Base-by-base conservation (phyloP, 1,140 invertebrate species). In the Ephestia elutella region DNA sequence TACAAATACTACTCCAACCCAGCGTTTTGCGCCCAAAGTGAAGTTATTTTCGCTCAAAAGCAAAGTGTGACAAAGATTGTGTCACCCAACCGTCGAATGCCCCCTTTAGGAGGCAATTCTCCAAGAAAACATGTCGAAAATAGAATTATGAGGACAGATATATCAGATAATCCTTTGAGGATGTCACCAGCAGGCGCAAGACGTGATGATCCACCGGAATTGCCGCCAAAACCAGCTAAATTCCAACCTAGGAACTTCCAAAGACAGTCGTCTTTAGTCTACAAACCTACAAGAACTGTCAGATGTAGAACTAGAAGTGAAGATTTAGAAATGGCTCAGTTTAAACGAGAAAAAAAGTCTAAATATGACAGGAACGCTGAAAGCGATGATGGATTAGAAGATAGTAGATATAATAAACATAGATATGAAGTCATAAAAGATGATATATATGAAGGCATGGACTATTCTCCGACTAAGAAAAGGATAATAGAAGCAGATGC, bases 1-100 rank as follows among this genome's bases (percentile, higher is more conserved):
- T 90, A 90, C 71, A 89, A 89, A 71, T 90, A 93, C 67, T 94
- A 95, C 72, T 92, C 92, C 0, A 95, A 95, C 70, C 93, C 93
- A 13, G 93, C 93, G 0, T 95, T 95, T 69, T 94, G 93, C 74
- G 91, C 92, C 13, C 92, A 94, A 81, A 94, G 93, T 70, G 94
- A 95, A 72, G 92, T 91, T 50, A 79, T 88, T 13, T 89, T 88
- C 68, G 80, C 75, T 10, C 81, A 90, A 60, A 87, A 87, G 63
- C 66, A 80, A 76, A 85, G 86, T 20, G 61, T 83, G 7, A 80
- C 85, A 5, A 83, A 80, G 56, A 73, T 84, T 0, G 59, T 77
- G 0, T 66, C 81, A 18, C 85, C 80, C 9, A 68, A 79, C 30
- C 59, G 65, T 63, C 71, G 82, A 21, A 82, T 86, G 76, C 79